Evolutionary conservation across 2,113 vertebrate species (phyloP), one percentile per base, ranked within the genome.

Genomic region (Amblyornis subalaris): DNA sequence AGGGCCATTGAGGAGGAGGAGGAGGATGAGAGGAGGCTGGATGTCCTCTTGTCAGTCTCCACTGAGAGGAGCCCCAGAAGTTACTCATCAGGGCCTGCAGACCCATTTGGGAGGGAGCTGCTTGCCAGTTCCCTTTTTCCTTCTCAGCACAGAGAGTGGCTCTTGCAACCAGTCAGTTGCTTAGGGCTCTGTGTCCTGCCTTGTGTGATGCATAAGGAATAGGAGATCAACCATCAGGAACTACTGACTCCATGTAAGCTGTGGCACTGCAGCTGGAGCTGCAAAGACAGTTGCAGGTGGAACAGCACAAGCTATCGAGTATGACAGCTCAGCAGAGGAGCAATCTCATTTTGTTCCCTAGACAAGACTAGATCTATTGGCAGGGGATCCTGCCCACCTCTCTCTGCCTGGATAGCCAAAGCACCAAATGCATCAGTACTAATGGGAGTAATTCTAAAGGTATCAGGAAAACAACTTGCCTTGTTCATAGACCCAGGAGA

Each of bases 381-480:
- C 95, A 94, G 83, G 82, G 64, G 78, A 94, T 96, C 76, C 95
- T 97, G 88, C 95, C 95, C 95, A 96, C 91, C 96, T 89, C 88
- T 93, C 91, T 93, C 93, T 96, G 93, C 93, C 94, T 97, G 95
- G 95, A 57, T 97, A 94, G 79, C 93, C 93, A 96, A 93, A 96
- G 96, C 94, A 95, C 95, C 95, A 96, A 96, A 96, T 78, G 92
- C 85, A 94, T 96, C 95, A 93, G 89, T 95, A 95, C 95, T 96
- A 96, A 95, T 96, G 96, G 93, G 90, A 95, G 94, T 95, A 80
- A 94, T 96, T 97, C 86, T 91, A 61, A 93, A 94, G 89, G 89
- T 93, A 96, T 94, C 94, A 89, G 81, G 92, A 96, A 96, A 97
- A 95, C 91, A 96, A 93, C 96, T 96, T 94, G 95, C 94, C 91